These are phyloP conservation scores for Acanthoscelides obtectus DNA, from an alignment of 2,888 invertebrate species.

Conservation along the genomic window DNA sequence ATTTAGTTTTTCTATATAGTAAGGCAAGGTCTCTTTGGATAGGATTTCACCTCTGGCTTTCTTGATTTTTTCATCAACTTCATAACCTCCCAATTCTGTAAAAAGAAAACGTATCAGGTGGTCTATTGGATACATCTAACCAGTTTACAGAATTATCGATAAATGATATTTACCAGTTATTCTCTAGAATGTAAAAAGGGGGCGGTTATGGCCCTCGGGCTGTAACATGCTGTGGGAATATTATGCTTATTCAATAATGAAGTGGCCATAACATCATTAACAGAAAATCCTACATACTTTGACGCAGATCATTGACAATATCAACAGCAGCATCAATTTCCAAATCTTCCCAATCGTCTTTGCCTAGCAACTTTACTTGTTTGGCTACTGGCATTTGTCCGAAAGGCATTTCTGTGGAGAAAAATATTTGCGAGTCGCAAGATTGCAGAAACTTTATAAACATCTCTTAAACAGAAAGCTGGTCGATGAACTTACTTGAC, in stretches of 20 bases:
- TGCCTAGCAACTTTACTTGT: constrained; percentile 56
- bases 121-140: too few relatives aligned
- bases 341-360: constrained; percentile 54
- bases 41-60: constrained; percentile 47
- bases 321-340: constrained; percentile 61
- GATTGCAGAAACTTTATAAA: too few relatives aligned
- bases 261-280: too few relatives aligned
- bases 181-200: too few relatives aligned
- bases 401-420: constrained; percentile 56
- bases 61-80: constrained; percentile 50
- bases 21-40: constrained; percentile 52
- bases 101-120: too few relatives aligned
- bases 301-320: constrained; percentile 56
- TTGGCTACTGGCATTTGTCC: constrained; percentile 62
- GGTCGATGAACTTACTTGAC: constrained; percentile 33
- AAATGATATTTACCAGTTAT: too few relatives aligned
- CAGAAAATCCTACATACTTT: constrained; percentile 49
- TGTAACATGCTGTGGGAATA: too few relatives aligned
- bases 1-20: constrained; percentile 54
- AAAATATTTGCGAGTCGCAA: too few relatives aligned
- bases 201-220: too few relatives aligned
- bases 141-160: too few relatives aligned
- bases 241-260: too few relatives aligned
- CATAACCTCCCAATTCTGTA: constrained; percentile 53
- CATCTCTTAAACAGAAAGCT: too few relatives aligned